Evolutionary conservation across 2,888 invertebrate genomes (phyloP).

Genomic region (Morpho achilles): DNA sequence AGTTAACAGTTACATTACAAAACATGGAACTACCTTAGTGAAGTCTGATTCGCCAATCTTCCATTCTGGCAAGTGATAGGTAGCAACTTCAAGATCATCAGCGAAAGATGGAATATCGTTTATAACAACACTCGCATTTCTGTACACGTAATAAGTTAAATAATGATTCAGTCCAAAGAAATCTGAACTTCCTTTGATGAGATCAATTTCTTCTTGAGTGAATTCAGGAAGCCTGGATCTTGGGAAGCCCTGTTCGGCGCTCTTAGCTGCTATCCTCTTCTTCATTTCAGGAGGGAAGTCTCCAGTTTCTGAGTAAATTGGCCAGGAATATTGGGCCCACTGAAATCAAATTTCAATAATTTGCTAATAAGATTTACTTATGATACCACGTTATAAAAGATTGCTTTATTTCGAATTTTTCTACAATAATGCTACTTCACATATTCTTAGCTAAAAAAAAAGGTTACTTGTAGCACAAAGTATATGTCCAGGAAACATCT

Average conservation of each 20-base stretch:
- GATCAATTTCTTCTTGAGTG: background rate
- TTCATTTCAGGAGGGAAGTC: constrained; percentile 6
- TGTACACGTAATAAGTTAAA: background rate
- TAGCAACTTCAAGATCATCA: constrained; percentile 1
- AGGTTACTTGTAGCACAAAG: too few species aligned
- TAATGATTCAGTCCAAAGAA: constrained; percentile 6
- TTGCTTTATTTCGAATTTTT: too few species aligned
- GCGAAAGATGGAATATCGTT: background rate
- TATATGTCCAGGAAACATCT: too few species aligned
- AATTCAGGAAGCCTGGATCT: constrained; percentile 5
- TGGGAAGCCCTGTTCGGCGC: constrained; percentile 5
- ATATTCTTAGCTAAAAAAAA: too few species aligned
- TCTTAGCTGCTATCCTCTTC: background rate
- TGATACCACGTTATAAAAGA: too few species aligned
- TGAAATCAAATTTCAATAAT: background rate
- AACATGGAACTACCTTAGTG: background rate
- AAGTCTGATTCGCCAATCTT: background rate
- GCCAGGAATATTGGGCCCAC: constrained; percentile 2
- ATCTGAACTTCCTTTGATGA: constrained; percentile 2
- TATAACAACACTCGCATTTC: background rate
- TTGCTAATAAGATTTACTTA: too few species aligned
- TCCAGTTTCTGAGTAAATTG: constrained; percentile 2
- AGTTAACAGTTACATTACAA: background rate
- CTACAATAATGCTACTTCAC: too few species aligned
- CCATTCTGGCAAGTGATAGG: background rate